Percentiles rank a stretch among this genome's conserved stretches.
These are phyloP conservation scores for Hybognathus amarus DNA, from an alignment of 2,797 vertebrate genomes.

Conservation along the genomic window DNA sequence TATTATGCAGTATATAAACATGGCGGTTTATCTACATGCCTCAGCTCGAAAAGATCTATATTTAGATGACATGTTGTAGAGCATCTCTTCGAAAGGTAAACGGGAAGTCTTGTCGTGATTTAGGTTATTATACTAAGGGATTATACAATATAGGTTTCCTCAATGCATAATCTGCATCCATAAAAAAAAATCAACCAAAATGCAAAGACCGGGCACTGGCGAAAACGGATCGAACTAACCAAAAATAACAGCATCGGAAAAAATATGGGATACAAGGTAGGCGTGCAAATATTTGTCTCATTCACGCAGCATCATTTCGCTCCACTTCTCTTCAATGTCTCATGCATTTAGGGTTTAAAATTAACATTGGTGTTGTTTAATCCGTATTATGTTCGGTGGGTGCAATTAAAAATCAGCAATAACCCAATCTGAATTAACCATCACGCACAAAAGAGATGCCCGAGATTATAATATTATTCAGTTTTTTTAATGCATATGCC, in stretches of 20 bases:
- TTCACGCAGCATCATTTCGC: slow-evolving; percentile 1
- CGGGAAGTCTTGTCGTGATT: neutral
- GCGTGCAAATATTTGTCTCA: slow-evolving; percentile 5
- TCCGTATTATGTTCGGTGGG: neutral
- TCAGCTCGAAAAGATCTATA: slow-evolving; percentile 5
- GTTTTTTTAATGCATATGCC: neutral
- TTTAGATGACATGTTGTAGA: neutral
- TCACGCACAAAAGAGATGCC: neutral
- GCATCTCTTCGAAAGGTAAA: neutral
- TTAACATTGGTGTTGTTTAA: neutral
- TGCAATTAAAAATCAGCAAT: neutral
- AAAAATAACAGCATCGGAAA: slow-evolving; percentile 10
- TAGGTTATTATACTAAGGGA: neutral
- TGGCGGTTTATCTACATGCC: slow-evolving; percentile 46
- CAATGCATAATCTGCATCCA: neutral
- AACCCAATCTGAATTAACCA: neutral
- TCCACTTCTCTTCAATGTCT: neutral
- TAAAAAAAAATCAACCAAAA: neutral
- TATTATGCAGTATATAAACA: slow-evolving; percentile 51
- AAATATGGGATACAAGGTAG: slow-evolving; percentile 61
- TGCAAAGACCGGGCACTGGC: neutral
- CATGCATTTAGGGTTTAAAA: neutral
- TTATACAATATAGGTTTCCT: neutral
- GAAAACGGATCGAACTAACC: neutral
- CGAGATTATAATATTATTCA: neutral